A percentile compares a stretch with the other conserved stretches of the same genome.
Conservation (phyloP, 2,888 invertebrate genomes). For the Leucophenga montana region DNA sequence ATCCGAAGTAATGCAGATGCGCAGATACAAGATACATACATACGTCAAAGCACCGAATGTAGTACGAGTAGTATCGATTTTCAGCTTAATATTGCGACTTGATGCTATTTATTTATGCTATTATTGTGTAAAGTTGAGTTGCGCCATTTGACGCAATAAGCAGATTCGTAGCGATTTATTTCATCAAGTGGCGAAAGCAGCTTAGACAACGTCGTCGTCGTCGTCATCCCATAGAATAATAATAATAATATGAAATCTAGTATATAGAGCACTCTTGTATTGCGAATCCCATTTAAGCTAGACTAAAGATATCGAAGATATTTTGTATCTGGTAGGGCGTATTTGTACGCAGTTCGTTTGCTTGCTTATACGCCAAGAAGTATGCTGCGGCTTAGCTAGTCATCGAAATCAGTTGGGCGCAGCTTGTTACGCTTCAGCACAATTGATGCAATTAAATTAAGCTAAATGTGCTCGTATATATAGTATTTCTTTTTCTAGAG, state of each 20-base stretch:
- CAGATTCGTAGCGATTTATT: slow-evolving; percentile 28
- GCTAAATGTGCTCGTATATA: background rate
- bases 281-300: slow-evolving; percentile 9
- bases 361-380: background rate
- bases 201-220: slow-evolving; percentile 26
- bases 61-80: slow-evolving; percentile 43
- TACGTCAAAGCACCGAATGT: background rate
- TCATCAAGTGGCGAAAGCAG: slow-evolving; percentile 31
- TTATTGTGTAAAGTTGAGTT: slow-evolving; percentile 23
- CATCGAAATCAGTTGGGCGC: background rate
- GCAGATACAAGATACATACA: no score
- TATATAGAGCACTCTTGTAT: background rate
- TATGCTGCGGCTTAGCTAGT: no score
- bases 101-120: slow-evolving; percentile 24
- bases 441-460: background rate
- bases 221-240: no score
- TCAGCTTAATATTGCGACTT: slow-evolving; percentile 33
- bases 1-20: slow-evolving; percentile 17
- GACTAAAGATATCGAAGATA: background rate
- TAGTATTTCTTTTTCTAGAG: background rate
- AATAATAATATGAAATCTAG: slow-evolving; percentile 1
- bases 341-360: background rate
- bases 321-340: no score
- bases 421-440: background rate
- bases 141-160: slow-evolving; percentile 22